Evolutionary conservation across 2,113 vertebrate genomes (phyloP).

Genomic region (Lepus timidus): DNA sequence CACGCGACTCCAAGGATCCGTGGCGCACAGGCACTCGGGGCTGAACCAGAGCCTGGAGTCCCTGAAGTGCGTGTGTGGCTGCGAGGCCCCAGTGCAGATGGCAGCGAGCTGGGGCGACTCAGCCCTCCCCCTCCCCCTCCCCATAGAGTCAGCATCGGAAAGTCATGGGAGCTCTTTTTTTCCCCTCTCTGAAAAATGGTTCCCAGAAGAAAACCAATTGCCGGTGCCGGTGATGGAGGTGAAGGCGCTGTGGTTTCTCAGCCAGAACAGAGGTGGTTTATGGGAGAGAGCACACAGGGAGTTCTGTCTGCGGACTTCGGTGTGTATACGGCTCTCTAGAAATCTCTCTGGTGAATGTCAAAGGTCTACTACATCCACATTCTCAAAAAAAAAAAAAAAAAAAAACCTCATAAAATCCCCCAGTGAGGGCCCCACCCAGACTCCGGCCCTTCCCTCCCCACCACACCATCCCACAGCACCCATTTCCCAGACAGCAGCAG

Average conservation of each 20-base stretch:
- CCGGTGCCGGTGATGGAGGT: background rate
- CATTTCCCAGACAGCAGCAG: slow-evolving; percentile 30
- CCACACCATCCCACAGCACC: background rate
- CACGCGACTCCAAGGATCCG: background rate
- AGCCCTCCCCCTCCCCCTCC: background rate
- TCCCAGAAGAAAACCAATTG: background rate
- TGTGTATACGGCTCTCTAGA: background rate
- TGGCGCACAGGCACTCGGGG: background rate
- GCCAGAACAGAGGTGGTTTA: background rate
- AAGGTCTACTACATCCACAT: background rate
- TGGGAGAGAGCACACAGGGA: background rate
- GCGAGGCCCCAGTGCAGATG: background rate
- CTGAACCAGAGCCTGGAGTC: background rate
- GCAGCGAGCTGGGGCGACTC: background rate
- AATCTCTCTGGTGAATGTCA: background rate
- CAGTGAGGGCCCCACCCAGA: background rate
- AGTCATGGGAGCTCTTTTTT: background rate
- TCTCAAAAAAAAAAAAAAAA: slow-evolving; percentile 51
- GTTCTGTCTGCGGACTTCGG: background rate
- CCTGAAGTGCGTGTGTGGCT: background rate
- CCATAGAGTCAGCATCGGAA: background rate
- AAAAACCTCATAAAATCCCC: background rate
- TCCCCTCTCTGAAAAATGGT: slow-evolving; percentile 12
- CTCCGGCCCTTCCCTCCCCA: background rate
- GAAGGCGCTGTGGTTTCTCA: background rate